Percentiles rank a stretch among this genome's conserved stretches.
phyloP scores from a whole-genome alignment of 2,888 invertebrate species.

The Teinopalpus imperialis region DNA sequence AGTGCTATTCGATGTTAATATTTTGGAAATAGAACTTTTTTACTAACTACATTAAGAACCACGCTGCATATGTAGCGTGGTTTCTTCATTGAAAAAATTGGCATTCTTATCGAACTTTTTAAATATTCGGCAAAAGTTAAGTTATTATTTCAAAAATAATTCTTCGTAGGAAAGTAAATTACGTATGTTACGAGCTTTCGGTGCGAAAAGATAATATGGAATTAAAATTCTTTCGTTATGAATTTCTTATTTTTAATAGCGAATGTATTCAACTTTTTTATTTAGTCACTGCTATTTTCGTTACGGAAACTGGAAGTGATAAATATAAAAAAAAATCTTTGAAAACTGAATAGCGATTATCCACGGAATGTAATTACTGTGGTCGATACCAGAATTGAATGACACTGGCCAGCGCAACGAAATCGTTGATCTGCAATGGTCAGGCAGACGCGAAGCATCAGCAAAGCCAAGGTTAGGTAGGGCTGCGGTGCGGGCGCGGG shows the following conservation, averaged over 20 bases:
- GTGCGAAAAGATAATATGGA: too few species aligned
- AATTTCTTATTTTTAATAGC: background rate
- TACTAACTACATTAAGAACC: too few species aligned
- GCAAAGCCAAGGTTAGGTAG: constrained; percentile 79
- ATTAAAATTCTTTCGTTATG: background rate
- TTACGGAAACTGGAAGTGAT: background rate
- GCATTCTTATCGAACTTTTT: too few species aligned
- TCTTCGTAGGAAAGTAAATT: too few species aligned
- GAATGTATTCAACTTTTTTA: too few species aligned
- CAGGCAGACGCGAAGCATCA: constrained; percentile 49
- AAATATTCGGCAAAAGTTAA: too few species aligned
- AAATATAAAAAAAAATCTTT: constrained; percentile 1
- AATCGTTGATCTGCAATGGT: constrained; percentile 40
- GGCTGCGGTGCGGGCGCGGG: constrained; percentile 70
- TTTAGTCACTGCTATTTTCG: background rate
- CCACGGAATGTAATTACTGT: constrained; percentile 12
- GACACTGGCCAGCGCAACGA: constrained; percentile 44
- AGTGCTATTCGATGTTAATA: too few species aligned
- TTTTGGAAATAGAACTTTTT: too few species aligned
- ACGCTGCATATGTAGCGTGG: too few species aligned
- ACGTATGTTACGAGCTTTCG: too few species aligned
- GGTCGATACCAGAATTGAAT: constrained; percentile 16
- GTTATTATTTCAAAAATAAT: too few species aligned
- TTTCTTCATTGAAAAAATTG: too few species aligned
- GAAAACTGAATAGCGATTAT: constrained; percentile 5